Conservation (phyloP, 2,888 invertebrate genomes). For the Aethes cnicana region DNA sequence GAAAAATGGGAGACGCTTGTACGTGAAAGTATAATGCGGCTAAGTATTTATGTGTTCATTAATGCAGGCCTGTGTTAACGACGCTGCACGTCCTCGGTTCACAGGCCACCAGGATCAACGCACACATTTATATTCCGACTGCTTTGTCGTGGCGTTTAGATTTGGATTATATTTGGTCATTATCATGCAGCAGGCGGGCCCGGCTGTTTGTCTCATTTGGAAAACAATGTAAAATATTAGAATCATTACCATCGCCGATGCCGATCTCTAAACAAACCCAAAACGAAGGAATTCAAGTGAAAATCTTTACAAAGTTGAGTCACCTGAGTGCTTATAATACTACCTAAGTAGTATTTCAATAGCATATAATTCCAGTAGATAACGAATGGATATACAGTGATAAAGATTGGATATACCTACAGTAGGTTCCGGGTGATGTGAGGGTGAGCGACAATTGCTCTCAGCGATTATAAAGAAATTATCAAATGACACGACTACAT, state of each 20-base stretch:
- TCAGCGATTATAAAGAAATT: too few relatives aligned
- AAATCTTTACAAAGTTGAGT: too few relatives aligned
- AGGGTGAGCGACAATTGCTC: too few relatives aligned
- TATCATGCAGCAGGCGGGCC: constrained; percentile 69
- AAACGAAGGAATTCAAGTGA: constrained; percentile 2
- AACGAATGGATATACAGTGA: too few relatives aligned
- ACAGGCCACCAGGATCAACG: constrained; percentile 70
- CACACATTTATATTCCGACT: constrained; percentile 75
- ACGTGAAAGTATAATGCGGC: constrained; percentile 56
- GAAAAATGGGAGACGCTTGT: constrained; percentile 38
- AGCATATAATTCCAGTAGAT: too few relatives aligned
- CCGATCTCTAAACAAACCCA: constrained; percentile 26
- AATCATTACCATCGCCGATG: constrained; percentile 42
- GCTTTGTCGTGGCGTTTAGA: constrained; percentile 72
- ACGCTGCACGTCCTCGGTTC: constrained; percentile 78
- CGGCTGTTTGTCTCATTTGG: constrained; percentile 69
- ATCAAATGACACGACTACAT: too few relatives aligned
- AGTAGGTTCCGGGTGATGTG: too few relatives aligned
- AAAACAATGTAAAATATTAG: constrained; percentile 67
- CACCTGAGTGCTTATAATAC: too few relatives aligned
- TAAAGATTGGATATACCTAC: too few relatives aligned
- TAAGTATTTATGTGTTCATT: constrained; percentile 72
- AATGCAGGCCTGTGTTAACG: constrained; percentile 75
- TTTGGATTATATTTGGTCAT: constrained; percentile 79
- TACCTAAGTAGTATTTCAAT: too few relatives aligned